Percentiles rank a stretch among this genome's conserved stretches.
Conservation (phyloP, 2,888 invertebrate species). For the Mechanitis messenoides region DNA sequence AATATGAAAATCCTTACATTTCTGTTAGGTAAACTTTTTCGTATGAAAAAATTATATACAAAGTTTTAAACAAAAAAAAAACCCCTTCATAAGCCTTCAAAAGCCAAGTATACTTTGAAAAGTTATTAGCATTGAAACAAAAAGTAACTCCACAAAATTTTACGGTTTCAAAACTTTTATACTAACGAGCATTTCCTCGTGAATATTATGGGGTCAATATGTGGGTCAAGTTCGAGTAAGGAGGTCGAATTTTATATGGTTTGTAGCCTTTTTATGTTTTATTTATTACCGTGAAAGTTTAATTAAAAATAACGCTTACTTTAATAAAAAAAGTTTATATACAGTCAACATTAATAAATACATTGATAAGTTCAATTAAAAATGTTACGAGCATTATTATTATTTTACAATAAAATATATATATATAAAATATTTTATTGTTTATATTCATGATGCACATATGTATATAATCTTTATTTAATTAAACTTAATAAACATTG, state of each 20-base stretch:
- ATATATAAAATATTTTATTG: too few relatives aligned
- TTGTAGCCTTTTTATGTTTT: slow-evolving; percentile 5
- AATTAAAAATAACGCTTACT: background rate
- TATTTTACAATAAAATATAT: too few relatives aligned
- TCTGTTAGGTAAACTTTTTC: too few relatives aligned
- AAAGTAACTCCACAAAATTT: background rate
- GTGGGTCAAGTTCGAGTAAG: slow-evolving; percentile 24
- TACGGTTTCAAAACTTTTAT: slow-evolving; percentile 2
- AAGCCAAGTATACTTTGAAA: background rate
- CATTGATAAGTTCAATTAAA: too few relatives aligned
- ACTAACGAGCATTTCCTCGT: slow-evolving; percentile 17
- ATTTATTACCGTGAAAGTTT: background rate
- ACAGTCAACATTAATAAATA: too few relatives aligned
- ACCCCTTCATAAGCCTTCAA: too few relatives aligned
- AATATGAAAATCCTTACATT: too few relatives aligned
- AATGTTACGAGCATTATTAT: too few relatives aligned
- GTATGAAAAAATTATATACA: too few relatives aligned
- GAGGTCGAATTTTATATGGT: slow-evolving; percentile 8
- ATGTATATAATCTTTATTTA: background rate
- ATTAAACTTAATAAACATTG: background rate
- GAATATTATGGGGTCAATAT: slow-evolving; percentile 23
- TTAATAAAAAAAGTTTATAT: background rate
- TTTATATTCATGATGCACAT: background rate
- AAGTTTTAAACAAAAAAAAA: too few relatives aligned
- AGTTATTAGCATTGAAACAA: background rate